These are phyloP conservation scores for Drosophila cracens DNA, from an alignment of 2,888 invertebrate genomes.

Conservation along the genomic window DNA sequence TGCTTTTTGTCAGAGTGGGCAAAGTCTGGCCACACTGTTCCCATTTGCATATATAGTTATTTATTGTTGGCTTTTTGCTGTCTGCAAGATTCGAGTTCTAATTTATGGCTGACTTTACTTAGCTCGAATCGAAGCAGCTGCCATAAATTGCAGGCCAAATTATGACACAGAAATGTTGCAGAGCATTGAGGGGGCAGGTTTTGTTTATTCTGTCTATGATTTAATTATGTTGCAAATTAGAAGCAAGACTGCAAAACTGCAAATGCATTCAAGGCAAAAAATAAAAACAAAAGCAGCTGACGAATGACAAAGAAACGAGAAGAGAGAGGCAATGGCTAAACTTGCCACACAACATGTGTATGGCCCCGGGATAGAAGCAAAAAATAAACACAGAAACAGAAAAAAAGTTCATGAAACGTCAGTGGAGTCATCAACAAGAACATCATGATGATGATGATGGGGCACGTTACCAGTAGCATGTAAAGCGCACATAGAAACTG, in stretches of 20 bases:
- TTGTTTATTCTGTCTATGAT: conserved; percentile 39
- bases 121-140: conserved; percentile 53
- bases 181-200: not conserved
- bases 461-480: conserved; percentile 27
- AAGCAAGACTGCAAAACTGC: conserved; percentile 48
- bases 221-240: conserved; percentile 75
- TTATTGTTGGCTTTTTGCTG: conserved; percentile 11
- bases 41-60: not conserved
- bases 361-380: conserved; percentile 43
- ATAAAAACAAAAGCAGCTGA: conserved; percentile 36
- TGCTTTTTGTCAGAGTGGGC: not conserved
- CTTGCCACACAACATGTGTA: conserved; percentile 53
- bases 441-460: conserved; percentile 21
- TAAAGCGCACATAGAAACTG: conserved; percentile 62
- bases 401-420: conserved; percentile 66
- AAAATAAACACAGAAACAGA: not conserved
- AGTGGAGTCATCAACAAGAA: conserved; percentile 50
- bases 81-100: conserved; percentile 31
- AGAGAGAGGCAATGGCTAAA: not conserved
- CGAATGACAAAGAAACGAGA: conserved; percentile 39
- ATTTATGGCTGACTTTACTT: conserved; percentile 72
- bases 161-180: conserved; percentile 55
- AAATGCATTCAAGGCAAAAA: conserved; percentile 39
- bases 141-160: conserved; percentile 66
- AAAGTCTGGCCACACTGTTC: conserved; percentile 26